Evolutionary conservation across 2,113 vertebrate genomes (phyloP).

Genomic region (Upupa epops): DNA sequence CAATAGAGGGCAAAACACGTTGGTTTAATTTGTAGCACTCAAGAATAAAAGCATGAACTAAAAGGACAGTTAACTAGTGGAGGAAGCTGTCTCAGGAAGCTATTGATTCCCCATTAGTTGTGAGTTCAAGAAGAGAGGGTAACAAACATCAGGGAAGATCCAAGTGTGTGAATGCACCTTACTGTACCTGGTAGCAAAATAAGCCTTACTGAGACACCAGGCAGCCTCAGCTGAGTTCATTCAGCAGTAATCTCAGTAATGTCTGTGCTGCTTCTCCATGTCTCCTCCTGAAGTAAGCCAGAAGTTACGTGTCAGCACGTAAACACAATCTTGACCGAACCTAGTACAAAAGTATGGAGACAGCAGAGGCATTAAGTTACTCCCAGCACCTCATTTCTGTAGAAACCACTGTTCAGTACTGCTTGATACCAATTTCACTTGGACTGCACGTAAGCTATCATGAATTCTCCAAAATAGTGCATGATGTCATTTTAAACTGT

Average conservation of each 20-base stretch:
- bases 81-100: not conserved
- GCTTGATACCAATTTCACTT: not conserved
- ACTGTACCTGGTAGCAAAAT: not conserved
- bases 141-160: not conserved
- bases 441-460: not conserved
- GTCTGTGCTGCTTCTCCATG: not conserved
- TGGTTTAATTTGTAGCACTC: not conserved
- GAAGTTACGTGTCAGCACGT: accelerated
- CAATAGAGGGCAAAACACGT: not conserved
- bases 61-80: not conserved
- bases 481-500: not conserved
- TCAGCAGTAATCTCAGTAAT: not conserved
- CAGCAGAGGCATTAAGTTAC: not conserved
- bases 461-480: not conserved
- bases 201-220: not conserved
- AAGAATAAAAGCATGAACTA: not conserved
- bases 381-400: not conserved
- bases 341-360: not conserved
- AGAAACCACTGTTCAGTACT: not conserved
- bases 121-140: not conserved
- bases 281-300: not conserved
- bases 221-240: not conserved
- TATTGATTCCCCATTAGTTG: not conserved
- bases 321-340: not conserved
- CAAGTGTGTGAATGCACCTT: not conserved